Evolutionary conservation across 2,888 invertebrate genomes (phyloP), one percentile per base, ranked within the genome.

Genomic region (Alentia gelatinosa): DNA sequence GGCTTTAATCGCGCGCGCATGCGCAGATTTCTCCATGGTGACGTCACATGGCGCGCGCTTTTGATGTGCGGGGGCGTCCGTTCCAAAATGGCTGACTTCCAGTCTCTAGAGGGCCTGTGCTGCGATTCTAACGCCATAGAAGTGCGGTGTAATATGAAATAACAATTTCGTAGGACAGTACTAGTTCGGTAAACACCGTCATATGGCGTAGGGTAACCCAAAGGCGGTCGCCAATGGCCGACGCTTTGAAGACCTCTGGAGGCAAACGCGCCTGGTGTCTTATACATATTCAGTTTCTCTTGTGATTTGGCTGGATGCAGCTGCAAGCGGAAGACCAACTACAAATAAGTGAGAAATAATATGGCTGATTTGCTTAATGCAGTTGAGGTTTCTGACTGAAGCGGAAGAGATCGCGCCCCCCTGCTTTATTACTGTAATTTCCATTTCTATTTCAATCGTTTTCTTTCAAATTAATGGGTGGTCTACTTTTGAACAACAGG

Each of bases 281-380:
- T 83, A 37, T 40, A 39, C 33, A 83, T 83, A 83, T 83, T 83
- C 83, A 83, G 39, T n/a, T n/a, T n/a, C n/a, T n/a, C n/a, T n/a
- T n/a, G n/a, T 1, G 23, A 39, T 1, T 40, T 39, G 37, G 30
- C 7, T 37, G 15, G 19, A 30, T 15, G 37, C 5, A 4, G 37
- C 83, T 35, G 35, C 39, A 83, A 26, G 19, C 40, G 39, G 83
- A 40, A 30, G 83, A 40, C 3, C 12, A 15, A 9, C 37, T 35
- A 68, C 23, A 19, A 83, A 7, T 83, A 83, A 83, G 19, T 23
- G 39, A 15, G 37, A 35, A 40, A 40, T 83, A 40, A 83, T 39
- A 35, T n/a, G 35, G 39, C 83, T 83, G 30, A 83, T 83, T 83
- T 83, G 83, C n/a, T 23, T 83, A 83, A 83, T 83, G 83, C 37